These are phyloP conservation scores for Halesus radiatus DNA, from an alignment of 1,140 invertebrate genomes.

Conservation along the genomic window DNA sequence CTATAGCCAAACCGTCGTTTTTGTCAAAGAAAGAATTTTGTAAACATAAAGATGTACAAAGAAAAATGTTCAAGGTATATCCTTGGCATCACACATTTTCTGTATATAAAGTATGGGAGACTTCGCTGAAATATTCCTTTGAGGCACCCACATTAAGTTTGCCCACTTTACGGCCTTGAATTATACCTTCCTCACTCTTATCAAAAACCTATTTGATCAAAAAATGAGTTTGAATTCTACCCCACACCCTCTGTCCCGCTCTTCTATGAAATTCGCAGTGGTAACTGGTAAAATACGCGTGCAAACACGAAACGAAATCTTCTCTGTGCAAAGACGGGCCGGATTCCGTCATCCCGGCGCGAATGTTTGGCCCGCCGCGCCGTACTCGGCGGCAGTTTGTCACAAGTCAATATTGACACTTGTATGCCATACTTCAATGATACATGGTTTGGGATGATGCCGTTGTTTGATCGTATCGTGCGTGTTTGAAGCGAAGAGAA, in stretches of 20 bases:
- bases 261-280: background rate
- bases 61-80: too few species aligned
- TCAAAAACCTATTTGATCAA: too few species aligned
- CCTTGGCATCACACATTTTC: too few species aligned
- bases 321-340: conserved; percentile 1
- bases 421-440: background rate
- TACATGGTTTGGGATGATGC: background rate
- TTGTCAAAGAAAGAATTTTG: too few species aligned
- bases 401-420: conserved; percentile 20
- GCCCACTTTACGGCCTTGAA: too few species aligned
- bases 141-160: too few species aligned
- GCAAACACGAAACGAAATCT: conserved; percentile 19
- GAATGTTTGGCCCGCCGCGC: background rate
- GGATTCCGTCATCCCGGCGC: conserved; percentile 3
- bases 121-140: too few species aligned
- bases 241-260: background rate
- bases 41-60: too few species aligned
- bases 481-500: background rate
- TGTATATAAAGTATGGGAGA: too few species aligned
- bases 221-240: too few species aligned
- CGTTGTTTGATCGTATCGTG: background rate
- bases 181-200: too few species aligned
- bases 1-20: too few species aligned
- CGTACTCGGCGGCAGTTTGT: background rate
- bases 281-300: background rate